Conservation (phyloP, 2,113 vertebrate species). For the Loxodonta africana region DNA sequence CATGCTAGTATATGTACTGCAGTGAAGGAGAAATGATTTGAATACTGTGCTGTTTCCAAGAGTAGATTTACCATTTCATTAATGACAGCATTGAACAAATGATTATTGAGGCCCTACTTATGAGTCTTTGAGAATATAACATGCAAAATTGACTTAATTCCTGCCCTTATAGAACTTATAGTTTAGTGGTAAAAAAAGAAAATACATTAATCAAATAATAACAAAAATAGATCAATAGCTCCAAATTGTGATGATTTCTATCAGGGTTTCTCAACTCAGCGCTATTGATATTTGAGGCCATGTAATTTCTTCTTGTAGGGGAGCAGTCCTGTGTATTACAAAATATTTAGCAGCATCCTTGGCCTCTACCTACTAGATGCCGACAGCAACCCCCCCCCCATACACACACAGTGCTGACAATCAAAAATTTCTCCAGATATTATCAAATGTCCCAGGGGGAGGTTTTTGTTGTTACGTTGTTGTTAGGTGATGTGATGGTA, state of each 20-base stretch:
- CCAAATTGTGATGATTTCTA: neutral
- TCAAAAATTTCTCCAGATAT: neutral
- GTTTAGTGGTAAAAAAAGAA: neutral
- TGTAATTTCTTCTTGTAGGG: neutral
- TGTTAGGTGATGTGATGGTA: no score
- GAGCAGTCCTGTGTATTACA: neutral
- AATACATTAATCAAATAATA: neutral
- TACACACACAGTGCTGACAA: neutral
- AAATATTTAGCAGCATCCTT: neutral
- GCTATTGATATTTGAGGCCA: neutral
- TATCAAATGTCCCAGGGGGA: neutral
- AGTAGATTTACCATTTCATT: constrained; percentile 34
- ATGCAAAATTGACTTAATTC: neutral
- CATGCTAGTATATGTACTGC: neutral
- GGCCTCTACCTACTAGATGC: neutral
- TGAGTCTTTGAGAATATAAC: constrained; percentile 4
- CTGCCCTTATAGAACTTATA: neutral
- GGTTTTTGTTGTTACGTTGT: no score
- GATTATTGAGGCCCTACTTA: neutral
- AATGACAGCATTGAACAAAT: neutral
- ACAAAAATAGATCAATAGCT: neutral
- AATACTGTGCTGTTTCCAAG: neutral
- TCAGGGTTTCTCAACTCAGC: neutral
- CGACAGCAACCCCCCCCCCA: neutral
- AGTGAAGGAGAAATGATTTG: neutral